These are phyloP conservation scores for Bubalus kerabau DNA, from an alignment of 2,113 vertebrate species.

Conservation along the genomic window DNA sequence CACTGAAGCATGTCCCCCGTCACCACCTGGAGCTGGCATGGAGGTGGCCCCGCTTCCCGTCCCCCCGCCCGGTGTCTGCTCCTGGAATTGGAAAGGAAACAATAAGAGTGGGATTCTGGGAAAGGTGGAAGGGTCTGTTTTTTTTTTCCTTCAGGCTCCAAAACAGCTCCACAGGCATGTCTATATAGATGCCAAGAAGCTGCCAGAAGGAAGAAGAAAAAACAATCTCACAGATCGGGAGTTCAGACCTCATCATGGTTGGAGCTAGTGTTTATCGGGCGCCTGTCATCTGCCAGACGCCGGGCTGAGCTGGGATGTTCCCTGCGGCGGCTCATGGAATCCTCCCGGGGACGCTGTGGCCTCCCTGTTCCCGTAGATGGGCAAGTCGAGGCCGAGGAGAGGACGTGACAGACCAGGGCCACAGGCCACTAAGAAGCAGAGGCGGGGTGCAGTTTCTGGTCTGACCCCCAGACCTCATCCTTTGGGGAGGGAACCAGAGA, in stretches of 20 bases:
- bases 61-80: not conserved
- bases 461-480: not conserved
- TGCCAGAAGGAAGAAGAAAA: constrained; percentile 28
- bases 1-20: not conserved
- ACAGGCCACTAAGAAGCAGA: not conserved
- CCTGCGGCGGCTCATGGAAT: fast-evolving
- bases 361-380: not conserved
- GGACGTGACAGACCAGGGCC: not conserved
- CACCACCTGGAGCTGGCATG: not conserved
- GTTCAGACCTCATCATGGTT: not conserved
- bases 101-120: not conserved
- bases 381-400: fast-evolving
- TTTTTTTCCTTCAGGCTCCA: not conserved
- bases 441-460: not conserved
- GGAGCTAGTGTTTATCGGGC: fast-evolving
- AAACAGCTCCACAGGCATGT: not conserved
- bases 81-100: not conserved
- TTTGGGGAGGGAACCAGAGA: not conserved
- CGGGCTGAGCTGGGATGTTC: fast-evolving
- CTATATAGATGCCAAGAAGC: constrained; percentile 10
- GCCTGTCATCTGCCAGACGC: fast-evolving
- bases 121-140: constrained; percentile 7
- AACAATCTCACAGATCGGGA: not conserved
- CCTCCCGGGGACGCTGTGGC: fast-evolving
- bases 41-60: not conserved